phyloP scores from a whole-genome alignment of 2,888 invertebrate species.

The Autographa gamma region DNA sequence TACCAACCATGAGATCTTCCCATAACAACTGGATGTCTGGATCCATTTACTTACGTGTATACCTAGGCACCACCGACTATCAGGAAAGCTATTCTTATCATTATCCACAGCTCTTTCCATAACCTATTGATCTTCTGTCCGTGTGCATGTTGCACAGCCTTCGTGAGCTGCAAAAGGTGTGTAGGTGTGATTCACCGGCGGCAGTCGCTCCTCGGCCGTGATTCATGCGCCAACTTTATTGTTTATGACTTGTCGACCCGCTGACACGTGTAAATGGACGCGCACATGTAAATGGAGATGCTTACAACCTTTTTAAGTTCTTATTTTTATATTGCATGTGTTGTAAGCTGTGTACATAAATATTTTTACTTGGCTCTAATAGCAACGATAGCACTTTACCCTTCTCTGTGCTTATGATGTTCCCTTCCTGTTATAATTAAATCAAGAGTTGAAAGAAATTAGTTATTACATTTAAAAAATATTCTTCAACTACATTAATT shows the following conservation, averaged over 20 bases:
- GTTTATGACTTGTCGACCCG: slow-evolving; percentile 47
- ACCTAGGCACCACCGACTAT: neutral
- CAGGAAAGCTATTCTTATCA: neutral
- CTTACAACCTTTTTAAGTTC: slow-evolving; percentile 25
- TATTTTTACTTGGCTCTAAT: neutral
- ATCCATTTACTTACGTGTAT: too few relatives aligned
- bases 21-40: too few relatives aligned
- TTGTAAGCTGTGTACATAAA: slow-evolving; percentile 13
- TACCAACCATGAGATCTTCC: too few relatives aligned
- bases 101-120: neutral
- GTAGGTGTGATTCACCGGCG: slow-evolving; percentile 50
- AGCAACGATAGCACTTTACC: neutral
- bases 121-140: slow-evolving; percentile 11
- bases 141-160: slow-evolving; percentile 5
- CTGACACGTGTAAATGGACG: slow-evolving; percentile 43
- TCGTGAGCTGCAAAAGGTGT: slow-evolving; percentile 25
- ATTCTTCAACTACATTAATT: too few relatives aligned
- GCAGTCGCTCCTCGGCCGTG: slow-evolving; percentile 40
- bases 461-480: too few relatives aligned
- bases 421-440: too few relatives aligned
- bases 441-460: too few relatives aligned
- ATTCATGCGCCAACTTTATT: slow-evolving; percentile 54
- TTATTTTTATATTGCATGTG: slow-evolving; percentile 24
- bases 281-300: slow-evolving; percentile 23
- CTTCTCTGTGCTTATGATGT: too few relatives aligned